Evolutionary conservation across 92 coral and sea anemone species (phyloP), one percentile per base, ranked within the genome.

Genomic region (Palythoa caribaeorum): DNA sequence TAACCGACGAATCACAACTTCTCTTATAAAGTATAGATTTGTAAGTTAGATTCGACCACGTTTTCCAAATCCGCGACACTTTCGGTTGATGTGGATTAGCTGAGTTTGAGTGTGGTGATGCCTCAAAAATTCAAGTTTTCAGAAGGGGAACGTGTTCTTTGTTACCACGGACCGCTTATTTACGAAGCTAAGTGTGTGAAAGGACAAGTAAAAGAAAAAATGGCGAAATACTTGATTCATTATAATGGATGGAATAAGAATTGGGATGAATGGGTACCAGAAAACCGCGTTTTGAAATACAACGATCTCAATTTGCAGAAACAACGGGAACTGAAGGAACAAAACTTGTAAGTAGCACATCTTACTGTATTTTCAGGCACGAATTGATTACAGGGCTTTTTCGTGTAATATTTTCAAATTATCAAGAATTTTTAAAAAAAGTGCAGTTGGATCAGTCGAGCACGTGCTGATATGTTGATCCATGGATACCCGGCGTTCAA

Each of bases 201-300:
- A 87, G 99, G 99, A 60, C 95, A 94, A 78, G 88, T 92, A 69
- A 96, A 96, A 66, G 99, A 96, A 83, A 96, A 96, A 93, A 95
- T 96, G 77, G 93, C 99, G 59, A 92, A 94, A 73, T 96, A 96
- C 80, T 92, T 96, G 86, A 96, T 96, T 79, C 99, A 96, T 84
- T 96, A 96, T 87, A 96, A 96, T 87, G 99, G 99, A 78, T 96
- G 99, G 99, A 96, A 95, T 92, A 96, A 96, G 83, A 96, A 93
- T 66, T 96, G 99, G 99, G 99, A 96, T 90, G 99, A 96, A 90
- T 96, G 99, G 99, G 99, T 96, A 10, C 99, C 99, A 20, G 99
- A 96, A 88, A 95, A 87, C 87, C 94, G 99, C 68, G 99, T 96
- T 68, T 86, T 96, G 78, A 96, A 96, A 83, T 96, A 88, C 90